These are phyloP conservation scores for Gasterosteus nipponicus DNA, from an alignment of 2,113 vertebrate genomes.

Conservation along the genomic window DNA sequence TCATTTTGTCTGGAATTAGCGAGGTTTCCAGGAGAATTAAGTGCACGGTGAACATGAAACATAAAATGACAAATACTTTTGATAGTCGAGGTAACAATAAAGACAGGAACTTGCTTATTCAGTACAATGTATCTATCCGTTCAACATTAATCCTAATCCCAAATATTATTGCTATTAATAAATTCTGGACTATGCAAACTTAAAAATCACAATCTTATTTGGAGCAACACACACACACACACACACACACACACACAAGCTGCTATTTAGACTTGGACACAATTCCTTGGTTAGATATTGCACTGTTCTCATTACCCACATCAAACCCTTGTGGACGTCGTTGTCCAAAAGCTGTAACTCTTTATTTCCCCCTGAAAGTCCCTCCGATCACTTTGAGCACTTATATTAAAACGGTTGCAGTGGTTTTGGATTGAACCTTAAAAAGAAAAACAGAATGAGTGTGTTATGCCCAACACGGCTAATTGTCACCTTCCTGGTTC, in stretches of 20 bases:
- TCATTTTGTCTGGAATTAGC: background rate
- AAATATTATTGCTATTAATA: constrained; percentile 74
- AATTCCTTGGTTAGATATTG: constrained; percentile 64
- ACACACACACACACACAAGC: constrained; percentile 25
- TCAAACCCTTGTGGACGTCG: constrained; percentile 13
- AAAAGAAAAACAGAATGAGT: constrained; percentile 31
- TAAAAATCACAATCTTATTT: constrained; percentile 38
- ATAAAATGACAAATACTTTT: constrained; percentile 5
- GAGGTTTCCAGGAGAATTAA: constrained; percentile 4
- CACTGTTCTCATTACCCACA: constrained; percentile 56
- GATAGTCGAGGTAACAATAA: constrained; percentile 27
- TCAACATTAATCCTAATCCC: constrained; percentile 38
- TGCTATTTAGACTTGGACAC: constrained; percentile 19
- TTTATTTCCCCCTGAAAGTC: constrained; percentile 14
- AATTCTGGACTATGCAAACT: constrained; percentile 41
- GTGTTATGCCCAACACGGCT: constrained; percentile 36
- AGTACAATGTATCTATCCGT: constrained; percentile 25
- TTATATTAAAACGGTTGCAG: constrained; percentile 49
- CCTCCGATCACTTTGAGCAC: constrained; percentile 57
- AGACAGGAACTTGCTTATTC: constrained; percentile 7
- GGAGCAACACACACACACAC: constrained; percentile 2
- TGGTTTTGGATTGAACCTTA: constrained; percentile 34
- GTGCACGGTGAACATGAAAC: constrained; percentile 19
- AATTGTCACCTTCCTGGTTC: constrained; percentile 30
- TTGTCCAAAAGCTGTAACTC: background rate